Evolutionary conservation across 2,888 invertebrate species (phyloP).

Genomic region (Dilophus febrilis): DNA sequence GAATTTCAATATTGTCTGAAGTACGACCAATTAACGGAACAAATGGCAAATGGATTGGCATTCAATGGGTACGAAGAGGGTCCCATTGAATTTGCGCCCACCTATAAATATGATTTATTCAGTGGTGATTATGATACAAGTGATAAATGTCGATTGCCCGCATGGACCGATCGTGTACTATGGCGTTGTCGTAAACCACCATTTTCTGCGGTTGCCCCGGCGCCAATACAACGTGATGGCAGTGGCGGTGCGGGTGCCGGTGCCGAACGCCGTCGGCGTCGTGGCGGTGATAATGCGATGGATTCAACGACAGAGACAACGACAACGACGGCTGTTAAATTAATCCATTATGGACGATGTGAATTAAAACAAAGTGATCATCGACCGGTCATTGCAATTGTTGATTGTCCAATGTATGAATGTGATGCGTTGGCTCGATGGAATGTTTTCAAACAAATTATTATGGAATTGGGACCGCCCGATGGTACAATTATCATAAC

Average conservation of each 20-base stretch:
- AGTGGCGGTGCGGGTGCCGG: slow-evolving; percentile 67
- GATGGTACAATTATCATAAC: slow-evolving; percentile 79
- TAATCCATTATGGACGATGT: slow-evolving; percentile 79
- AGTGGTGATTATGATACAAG: slow-evolving; percentile 99
- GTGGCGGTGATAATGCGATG: too few species aligned
- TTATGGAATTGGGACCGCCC: slow-evolving; percentile 78
- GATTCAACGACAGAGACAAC: too few species aligned
- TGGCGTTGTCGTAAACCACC: slow-evolving; percentile 73
- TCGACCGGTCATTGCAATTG: slow-evolving; percentile 81
- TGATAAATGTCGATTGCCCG: slow-evolving; percentile 91
- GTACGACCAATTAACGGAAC: slow-evolving; percentile 72
- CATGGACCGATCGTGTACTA: slow-evolving; percentile 96
- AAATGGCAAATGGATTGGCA: slow-evolving; percentile 62
- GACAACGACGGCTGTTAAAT: too few species aligned
- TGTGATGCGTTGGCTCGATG: slow-evolving; percentile 65
- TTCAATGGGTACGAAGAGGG: slow-evolving; percentile 92
- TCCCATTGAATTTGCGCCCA: slow-evolving; percentile 79
- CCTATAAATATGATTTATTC: slow-evolving; percentile 97
- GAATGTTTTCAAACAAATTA: slow-evolving; percentile 67
- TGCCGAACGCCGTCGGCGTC: too few species aligned
- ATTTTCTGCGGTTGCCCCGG: slow-evolving; percentile 33
- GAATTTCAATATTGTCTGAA: slow-evolving; percentile 60
- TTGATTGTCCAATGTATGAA: slow-evolving; percentile 72
- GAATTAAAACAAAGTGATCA: slow-evolving; percentile 97
- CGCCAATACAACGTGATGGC: slow-evolving; percentile 44